Conservation (phyloP, 1,140 invertebrate species). For the Latrodectus geometricus region DNA sequence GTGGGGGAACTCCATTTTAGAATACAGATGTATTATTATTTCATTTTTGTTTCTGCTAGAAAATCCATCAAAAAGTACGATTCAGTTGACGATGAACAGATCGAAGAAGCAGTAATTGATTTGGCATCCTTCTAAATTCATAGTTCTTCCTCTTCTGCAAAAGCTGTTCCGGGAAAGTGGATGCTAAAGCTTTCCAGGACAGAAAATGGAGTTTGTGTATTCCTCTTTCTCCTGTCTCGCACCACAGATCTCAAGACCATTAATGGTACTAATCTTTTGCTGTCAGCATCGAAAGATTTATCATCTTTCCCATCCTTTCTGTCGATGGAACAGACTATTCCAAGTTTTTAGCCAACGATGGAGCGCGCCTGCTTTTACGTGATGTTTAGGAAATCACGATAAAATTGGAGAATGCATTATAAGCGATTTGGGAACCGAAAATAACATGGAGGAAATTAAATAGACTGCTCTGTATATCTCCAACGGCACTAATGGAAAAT, state of each 20-base stretch:
- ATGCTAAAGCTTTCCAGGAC: constrained; percentile 4
- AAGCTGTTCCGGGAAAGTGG: background rate
- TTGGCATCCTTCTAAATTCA: constrained; percentile 33
- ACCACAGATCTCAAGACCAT: background rate
- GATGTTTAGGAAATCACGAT: background rate
- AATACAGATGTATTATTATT: constrained; percentile 35
- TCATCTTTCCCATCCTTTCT: background rate
- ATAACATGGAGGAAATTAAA: too few species aligned
- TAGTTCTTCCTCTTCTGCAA: constrained; percentile 7
- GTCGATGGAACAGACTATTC: background rate
- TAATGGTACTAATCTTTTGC: background rate
- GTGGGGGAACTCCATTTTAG: background rate
- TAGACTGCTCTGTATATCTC: too few species aligned
- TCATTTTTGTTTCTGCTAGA: constrained; percentile 24
- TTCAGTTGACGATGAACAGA: constrained; percentile 44
- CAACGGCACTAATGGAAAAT: too few species aligned
- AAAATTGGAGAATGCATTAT: background rate
- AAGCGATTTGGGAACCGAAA: too few species aligned
- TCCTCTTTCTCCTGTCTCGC: background rate
- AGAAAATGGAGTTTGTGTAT: constrained; percentile 29
- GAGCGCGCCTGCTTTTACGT: background rate
- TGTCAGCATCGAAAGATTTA: background rate
- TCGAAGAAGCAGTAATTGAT: constrained; percentile 32
- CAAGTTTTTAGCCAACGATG: background rate
- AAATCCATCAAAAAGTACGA: constrained; percentile 32